These are phyloP conservation scores for Eupelmus urozonus DNA, from an alignment of 2,888 invertebrate genomes.

Conservation along the genomic window DNA sequence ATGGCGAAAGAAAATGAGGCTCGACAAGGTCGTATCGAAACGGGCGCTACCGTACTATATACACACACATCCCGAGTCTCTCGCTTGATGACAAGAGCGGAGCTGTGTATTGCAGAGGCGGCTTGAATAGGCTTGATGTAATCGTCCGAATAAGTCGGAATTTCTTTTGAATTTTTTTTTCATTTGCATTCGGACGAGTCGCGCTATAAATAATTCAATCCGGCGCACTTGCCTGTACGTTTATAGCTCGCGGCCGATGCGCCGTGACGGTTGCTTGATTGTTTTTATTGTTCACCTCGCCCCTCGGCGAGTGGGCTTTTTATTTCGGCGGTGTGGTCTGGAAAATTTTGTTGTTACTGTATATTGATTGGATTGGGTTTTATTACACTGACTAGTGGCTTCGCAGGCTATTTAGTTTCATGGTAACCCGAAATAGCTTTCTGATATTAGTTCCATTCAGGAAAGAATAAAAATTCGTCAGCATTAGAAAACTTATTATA, in stretches of 20 bases:
- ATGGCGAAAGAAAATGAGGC: conserved; percentile 18
- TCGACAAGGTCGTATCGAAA: conserved; percentile 30
- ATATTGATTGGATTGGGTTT: too few relatives aligned
- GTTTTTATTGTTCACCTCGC: too few relatives aligned
- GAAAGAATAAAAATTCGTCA: too few relatives aligned
- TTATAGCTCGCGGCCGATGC: background rate
- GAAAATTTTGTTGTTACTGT: too few relatives aligned
- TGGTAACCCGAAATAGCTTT: too few relatives aligned
- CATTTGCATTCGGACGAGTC: conserved; percentile 40
- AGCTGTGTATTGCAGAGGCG: background rate
- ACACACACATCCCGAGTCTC: background rate
- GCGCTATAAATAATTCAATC: conserved; percentile 50
- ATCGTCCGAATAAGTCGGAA: conserved; percentile 42
- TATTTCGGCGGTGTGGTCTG: too few relatives aligned
- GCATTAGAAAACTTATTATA: too few relatives aligned
- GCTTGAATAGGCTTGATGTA: conserved; percentile 49
- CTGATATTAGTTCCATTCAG: too few relatives aligned
- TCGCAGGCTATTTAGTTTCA: too few relatives aligned
- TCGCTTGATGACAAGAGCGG: conserved; percentile 42
- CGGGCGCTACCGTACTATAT: background rate
- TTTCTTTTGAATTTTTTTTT: conserved; percentile 49
- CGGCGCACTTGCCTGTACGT: background rate
- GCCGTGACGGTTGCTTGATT: background rate
- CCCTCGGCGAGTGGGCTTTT: too few relatives aligned
- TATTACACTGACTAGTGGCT: too few relatives aligned